A percentile compares a stretch with the other conserved stretches of the same genome.
These are phyloP conservation scores for Oncorhynchus keta DNA, from an alignment of 2,113 vertebrate species.

Conservation along the genomic window DNA sequence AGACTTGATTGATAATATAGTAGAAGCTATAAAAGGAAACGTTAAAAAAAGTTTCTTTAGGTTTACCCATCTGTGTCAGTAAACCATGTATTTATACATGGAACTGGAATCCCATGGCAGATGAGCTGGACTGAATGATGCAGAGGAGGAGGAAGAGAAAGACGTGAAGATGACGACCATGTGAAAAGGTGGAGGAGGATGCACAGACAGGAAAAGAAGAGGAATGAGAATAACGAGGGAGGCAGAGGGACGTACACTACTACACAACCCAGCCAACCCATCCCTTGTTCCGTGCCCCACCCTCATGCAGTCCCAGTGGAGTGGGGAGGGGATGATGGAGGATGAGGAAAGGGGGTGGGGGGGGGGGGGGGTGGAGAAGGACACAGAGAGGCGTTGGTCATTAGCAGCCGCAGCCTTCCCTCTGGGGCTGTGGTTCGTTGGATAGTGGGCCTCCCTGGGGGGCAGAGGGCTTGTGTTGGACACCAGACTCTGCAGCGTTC, in stretches of 20 bases:
- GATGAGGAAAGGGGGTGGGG: conserved; percentile 12
- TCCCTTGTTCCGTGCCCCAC: conserved; percentile 24
- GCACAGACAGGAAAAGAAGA: background rate
- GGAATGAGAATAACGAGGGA: conserved; percentile 27
- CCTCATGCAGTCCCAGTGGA: conserved; percentile 41
- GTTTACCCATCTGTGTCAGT: conserved; percentile 63
- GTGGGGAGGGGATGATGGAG: conserved; percentile 18
- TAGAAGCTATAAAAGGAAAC: conserved; percentile 58
- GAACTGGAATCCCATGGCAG: conserved; percentile 16
- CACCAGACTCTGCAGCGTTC: conserved; percentile 95
- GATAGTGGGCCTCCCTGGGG: conserved; percentile 94
- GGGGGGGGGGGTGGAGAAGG: background rate
- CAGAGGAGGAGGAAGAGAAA: background rate
- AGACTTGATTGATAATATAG: conserved; percentile 48
- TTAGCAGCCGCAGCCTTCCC: conserved; percentile 99
- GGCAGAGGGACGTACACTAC: conserved; percentile 45
- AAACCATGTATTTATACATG: conserved; percentile 36
- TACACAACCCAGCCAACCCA: conserved; percentile 34
- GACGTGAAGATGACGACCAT: background rate
- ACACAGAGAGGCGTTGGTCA: conserved; percentile 52
- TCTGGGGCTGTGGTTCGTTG: conserved; percentile 96
- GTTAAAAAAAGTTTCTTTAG: conserved; percentile 47
- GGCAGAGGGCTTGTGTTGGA: conserved; percentile 97
- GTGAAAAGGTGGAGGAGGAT: conserved; percentile 10
- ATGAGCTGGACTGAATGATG: conserved; percentile 33